Percentiles rank a stretch among this genome's conserved stretches.
phyloP scores from a whole-genome alignment of 1,140 invertebrate species.

The Lordiphosa clarofinis region DNA sequence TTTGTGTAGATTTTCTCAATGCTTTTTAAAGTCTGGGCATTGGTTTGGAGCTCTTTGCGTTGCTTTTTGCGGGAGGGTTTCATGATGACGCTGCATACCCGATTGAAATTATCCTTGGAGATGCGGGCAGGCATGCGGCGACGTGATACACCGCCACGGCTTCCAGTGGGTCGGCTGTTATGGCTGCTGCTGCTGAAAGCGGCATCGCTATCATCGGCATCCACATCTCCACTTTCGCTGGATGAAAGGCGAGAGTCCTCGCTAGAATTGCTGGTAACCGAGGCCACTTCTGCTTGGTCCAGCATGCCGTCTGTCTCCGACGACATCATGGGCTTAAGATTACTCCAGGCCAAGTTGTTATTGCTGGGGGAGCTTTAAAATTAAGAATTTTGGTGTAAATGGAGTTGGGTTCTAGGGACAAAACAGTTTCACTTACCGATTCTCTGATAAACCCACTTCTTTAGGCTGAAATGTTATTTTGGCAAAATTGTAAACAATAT shows the following conservation, averaged over 20 bases:
- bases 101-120: constrained; percentile 67
- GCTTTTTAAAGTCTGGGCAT: constrained; percentile 55
- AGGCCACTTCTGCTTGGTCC: constrained; percentile 7
- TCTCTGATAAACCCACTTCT: constrained; percentile 47
- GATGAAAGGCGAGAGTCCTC: constrained; percentile 30
- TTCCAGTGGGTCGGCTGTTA: neutral
- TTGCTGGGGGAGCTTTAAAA: constrained; percentile 19
- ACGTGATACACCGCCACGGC: constrained; percentile 46
- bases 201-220: constrained; percentile 15
- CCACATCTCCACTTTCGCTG: constrained; percentile 39
- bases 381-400: neutral
- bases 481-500: constrained; percentile 62
- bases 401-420: neutral
- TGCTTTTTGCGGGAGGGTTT: constrained; percentile 55
- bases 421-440: constrained; percentile 27
- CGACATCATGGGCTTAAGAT: constrained; percentile 30
- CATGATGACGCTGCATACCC: constrained; percentile 62
- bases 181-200: constrained; percentile 13
- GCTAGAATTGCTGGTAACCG: constrained; percentile 20
- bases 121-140: constrained; percentile 57
- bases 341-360: constrained; percentile 32
- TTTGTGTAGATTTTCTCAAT: constrained; percentile 71
- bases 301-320: constrained; percentile 46
- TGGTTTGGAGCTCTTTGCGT: constrained; percentile 49
- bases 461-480: constrained; percentile 58